A percentile compares a stretch with the other conserved stretches of the same genome.
phyloP scores from a whole-genome alignment of 2,888 invertebrate genomes.

The Philonicus albiceps region DNA sequence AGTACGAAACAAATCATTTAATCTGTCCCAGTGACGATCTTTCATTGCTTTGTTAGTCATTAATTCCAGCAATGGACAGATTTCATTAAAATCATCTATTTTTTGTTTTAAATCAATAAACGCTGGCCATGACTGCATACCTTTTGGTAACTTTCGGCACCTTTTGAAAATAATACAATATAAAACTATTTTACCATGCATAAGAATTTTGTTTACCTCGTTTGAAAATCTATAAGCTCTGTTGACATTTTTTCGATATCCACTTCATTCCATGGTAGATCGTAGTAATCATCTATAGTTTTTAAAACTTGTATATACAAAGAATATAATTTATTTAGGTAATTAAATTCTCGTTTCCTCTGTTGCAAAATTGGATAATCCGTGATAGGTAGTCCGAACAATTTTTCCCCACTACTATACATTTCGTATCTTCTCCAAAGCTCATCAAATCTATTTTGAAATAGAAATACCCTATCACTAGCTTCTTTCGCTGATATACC shows the following conservation, averaged over 20 bases:
- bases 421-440: constrained; percentile 82
- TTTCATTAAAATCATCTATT: constrained; percentile 90
- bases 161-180: constrained; percentile 59
- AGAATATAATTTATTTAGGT: constrained; percentile 81
- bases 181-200: no score
- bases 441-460: constrained; percentile 83
- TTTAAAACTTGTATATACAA: constrained; percentile 83
- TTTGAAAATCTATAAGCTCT: constrained; percentile 84
- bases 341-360: constrained; percentile 83
- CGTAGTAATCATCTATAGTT: constrained; percentile 85
- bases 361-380: constrained; percentile 82
- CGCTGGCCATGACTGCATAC: constrained; percentile 88
- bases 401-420: constrained; percentile 82
- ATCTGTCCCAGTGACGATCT: constrained; percentile 77
- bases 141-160: constrained; percentile 83
- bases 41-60: constrained; percentile 91
- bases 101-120: constrained; percentile 84
- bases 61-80: constrained; percentile 82
- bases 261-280: constrained; percentile 83
- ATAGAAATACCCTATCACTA: constrained; percentile 78
- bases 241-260: constrained; percentile 82
- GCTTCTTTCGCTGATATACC: constrained; percentile 86
- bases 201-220: constrained; percentile 67
- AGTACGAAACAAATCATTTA: constrained; percentile 68
- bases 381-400: constrained; percentile 84